Conservation (phyloP, 1,140 invertebrate species). For the Drosophila repleta region DNA sequence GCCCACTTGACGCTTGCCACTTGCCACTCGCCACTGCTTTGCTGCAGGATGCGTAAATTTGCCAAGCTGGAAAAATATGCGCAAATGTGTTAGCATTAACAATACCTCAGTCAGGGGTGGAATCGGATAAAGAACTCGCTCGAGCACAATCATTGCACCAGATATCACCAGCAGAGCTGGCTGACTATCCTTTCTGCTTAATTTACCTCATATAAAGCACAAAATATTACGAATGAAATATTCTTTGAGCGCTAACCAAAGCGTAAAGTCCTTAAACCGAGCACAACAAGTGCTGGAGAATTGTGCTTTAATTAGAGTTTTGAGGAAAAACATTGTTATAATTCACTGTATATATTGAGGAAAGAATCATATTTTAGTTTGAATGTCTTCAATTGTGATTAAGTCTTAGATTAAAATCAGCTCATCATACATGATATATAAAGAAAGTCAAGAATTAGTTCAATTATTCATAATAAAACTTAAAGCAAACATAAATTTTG, state of each 20-base stretch:
- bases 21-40: background rate
- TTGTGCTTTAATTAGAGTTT: background rate
- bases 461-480: no score
- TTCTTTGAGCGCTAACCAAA: background rate
- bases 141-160: background rate
- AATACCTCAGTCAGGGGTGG: slow-evolving; percentile 43
- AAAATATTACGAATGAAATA: background rate
- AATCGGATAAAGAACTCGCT: slow-evolving; percentile 2
- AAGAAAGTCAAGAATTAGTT: no score
- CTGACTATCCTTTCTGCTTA: slow-evolving; percentile 5
- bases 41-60: slow-evolving; percentile 62
- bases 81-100: slow-evolving; percentile 72
- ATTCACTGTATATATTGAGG: no score
- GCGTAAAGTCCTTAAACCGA: background rate
- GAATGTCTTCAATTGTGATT: background rate
- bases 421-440: no score
- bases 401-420: no score
- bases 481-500: no score
- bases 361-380: background rate
- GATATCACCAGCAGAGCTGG: background rate
- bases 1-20: background rate
- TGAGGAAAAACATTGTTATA: no score
- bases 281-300: no score
- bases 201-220: background rate
- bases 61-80: slow-evolving; percentile 59